These are phyloP conservation scores for Cetonia aurata DNA, from an alignment of 2,888 invertebrate genomes.

Conservation along the genomic window DNA sequence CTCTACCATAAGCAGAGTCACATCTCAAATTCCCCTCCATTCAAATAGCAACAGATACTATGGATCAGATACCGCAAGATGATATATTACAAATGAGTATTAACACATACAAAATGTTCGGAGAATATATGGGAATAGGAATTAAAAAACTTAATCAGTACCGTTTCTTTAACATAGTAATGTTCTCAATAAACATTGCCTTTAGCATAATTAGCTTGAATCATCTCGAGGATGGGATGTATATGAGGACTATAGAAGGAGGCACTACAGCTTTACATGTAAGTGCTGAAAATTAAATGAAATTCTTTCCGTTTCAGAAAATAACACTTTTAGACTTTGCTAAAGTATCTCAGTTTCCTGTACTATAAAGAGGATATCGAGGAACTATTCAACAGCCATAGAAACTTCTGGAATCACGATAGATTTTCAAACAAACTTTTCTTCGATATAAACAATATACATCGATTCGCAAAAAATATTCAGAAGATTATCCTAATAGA, in stretches of 20 bases:
- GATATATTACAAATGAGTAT: conserved; percentile 35
- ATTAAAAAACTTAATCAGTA: conserved; percentile 7
- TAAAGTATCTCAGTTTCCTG: conserved; percentile 35
- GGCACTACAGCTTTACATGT: conserved; percentile 24
- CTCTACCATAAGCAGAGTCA: no score
- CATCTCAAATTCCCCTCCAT: no score
- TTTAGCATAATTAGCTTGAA: conserved; percentile 15
- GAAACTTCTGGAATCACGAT: conserved; percentile 24
- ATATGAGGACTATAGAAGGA: conserved; percentile 31
- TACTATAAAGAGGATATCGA: conserved; percentile 27
- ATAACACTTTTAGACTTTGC: conserved; percentile 9
- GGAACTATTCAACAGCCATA: background rate
- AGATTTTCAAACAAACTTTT: background rate
- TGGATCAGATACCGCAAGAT: conserved; percentile 18
- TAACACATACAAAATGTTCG: conserved; percentile 15
- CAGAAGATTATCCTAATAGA: conserved; percentile 20
- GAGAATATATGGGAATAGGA: conserved; percentile 25
- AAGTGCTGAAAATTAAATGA: background rate
- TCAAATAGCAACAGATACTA: background rate
- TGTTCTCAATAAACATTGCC: conserved; percentile 10
- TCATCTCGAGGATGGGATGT: conserved; percentile 18
- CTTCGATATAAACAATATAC: background rate
- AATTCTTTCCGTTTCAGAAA: background rate
- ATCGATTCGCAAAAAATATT: background rate
- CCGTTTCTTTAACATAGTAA: conserved; percentile 23